Percentiles rank a stretch among this genome's conserved stretches.
Evolutionary conservation across 92 coral and sea anemone genomes (phyloP).

Genomic region (Bergia puertoricense): DNA sequence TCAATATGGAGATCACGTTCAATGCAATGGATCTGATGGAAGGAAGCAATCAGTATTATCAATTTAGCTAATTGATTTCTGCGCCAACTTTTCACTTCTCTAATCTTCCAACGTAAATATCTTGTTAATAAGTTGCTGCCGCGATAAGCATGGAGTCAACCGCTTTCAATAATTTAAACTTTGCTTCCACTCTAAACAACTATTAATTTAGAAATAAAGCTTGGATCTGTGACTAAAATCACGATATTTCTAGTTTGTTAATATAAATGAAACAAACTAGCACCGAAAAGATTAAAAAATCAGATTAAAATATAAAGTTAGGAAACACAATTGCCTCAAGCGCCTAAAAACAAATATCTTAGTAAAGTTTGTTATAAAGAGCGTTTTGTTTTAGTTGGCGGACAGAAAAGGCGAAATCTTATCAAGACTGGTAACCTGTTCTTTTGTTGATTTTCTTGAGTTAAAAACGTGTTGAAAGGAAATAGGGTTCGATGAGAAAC

Average conservation of each 20-base stretch:
- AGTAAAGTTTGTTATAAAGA: not conserved
- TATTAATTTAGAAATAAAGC: no score
- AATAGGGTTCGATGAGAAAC: not conserved
- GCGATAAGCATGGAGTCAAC: not conserved
- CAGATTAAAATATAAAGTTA: no score
- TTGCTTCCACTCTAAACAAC: not conserved
- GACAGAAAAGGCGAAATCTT: not conserved
- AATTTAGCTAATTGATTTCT: not conserved
- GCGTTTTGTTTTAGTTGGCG: not conserved
- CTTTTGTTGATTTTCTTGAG: not conserved
- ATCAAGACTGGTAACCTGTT: not conserved
- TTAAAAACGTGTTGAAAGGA: not conserved
- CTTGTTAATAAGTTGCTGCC: not conserved
- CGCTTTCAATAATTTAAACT: not conserved
- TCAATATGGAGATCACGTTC: not conserved
- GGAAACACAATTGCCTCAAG: not conserved
- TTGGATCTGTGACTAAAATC: no score
- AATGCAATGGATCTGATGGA: not conserved
- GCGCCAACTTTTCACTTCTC: not conserved
- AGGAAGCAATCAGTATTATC: not conserved
- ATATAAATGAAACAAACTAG: no score
- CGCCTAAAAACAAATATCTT: not conserved
- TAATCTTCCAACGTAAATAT: not conserved
- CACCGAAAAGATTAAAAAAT: no score
- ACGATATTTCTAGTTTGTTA: no score